A percentile compares a stretch with the other conserved stretches of the same genome.
Evolutionary conservation across 1,140 invertebrate species (phyloP).

Genomic region (Sinella curviseta): DNA sequence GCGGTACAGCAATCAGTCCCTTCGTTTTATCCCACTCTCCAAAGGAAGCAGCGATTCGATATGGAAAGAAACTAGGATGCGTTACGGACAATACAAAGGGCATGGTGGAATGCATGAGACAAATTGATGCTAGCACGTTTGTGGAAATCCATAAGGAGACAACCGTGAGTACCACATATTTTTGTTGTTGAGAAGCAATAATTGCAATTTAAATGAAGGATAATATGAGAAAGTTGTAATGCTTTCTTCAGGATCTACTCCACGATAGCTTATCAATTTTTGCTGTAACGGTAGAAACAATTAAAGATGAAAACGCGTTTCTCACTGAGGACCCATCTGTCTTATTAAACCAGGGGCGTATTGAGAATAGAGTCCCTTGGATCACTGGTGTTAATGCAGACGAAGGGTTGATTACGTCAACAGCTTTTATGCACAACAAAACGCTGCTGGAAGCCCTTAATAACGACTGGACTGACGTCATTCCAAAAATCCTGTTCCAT

Average conservation of each 20-base stretch:
- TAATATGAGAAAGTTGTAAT: no score
- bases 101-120: slow-evolving; percentile 67
- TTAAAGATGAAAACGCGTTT: slow-evolving; percentile 63
- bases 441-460: background rate
- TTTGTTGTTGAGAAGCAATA: no score
- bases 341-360: slow-evolving; percentile 57
- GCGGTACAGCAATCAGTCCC: slow-evolving; percentile 73
- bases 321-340: slow-evolving; percentile 62
- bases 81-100: slow-evolving; percentile 58
- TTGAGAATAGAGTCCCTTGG: slow-evolving; percentile 64
- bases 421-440: slow-evolving; percentile 47
- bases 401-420: slow-evolving; percentile 67
- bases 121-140: slow-evolving; percentile 58
- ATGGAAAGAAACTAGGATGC: slow-evolving; percentile 66
- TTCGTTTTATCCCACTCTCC: slow-evolving; percentile 64
- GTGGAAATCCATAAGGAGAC: slow-evolving; percentile 52
- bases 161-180: slow-evolving; percentile 52
- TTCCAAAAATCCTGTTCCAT: slow-evolving; percentile 44
- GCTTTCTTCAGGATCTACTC: slow-evolving; percentile 54
- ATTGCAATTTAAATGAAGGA: no score
- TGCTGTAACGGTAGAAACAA: slow-evolving; percentile 37
- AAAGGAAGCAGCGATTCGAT: slow-evolving; percentile 62
- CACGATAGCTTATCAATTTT: slow-evolving; percentile 40
- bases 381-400: slow-evolving; percentile 67
- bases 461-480: background rate